Base-by-base conservation (phyloP, 2,888 invertebrate species). In the Serrognathus titanus region DNA sequence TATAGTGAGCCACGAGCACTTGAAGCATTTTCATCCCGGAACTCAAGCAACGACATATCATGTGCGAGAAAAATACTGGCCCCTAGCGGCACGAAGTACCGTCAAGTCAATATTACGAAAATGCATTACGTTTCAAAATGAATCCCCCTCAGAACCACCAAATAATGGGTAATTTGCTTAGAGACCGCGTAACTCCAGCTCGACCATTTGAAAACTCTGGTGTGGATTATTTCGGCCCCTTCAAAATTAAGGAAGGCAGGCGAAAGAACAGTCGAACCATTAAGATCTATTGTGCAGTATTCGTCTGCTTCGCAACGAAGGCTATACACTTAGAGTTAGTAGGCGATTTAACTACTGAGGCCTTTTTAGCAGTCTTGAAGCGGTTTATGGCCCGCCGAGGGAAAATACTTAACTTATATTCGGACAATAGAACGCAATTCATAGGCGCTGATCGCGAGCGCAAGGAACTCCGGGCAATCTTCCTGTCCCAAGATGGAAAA, bases 321-420 rank as follows among this genome's bases (percentile, higher is more conserved):
- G 73, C 75, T 0, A 58, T 73, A 10, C 71, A 75, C 52, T 45
- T 74, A 4, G 74, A 75, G 59, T 47, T 72, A 0, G 71, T 71
- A 0, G 62, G 62, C 5, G 65, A 69, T 31, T 31, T 73, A 4
- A 64, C 69, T 0, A 67, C 71, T 0, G 67, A 69, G 5, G 61
- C 63, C 0, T 74, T 73, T 52, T 12, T 75, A 1, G 69, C 66
- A 0, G 67, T 70, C 0, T 48, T 74, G 0, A 48, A 60, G 9
- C 61, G 72, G 7, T 74, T 74, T 38, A 63, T 71, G 5, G 54
- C 66, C 9, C 47, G 71, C 45, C 46, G 73, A 16, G 72, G 73
- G 0, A 48, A 51, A 12, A 58, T 64, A 5, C 12, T 13, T 2
- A 53, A 66, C 6, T 61, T 75, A 0, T 66, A 63, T 48, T 68